A percentile compares a stretch with the other conserved stretches of the same genome.
These are phyloP conservation scores for Himantopus leucocephalus DNA, from an alignment of 2,113 vertebrate species.

Conservation along the genomic window DNA sequence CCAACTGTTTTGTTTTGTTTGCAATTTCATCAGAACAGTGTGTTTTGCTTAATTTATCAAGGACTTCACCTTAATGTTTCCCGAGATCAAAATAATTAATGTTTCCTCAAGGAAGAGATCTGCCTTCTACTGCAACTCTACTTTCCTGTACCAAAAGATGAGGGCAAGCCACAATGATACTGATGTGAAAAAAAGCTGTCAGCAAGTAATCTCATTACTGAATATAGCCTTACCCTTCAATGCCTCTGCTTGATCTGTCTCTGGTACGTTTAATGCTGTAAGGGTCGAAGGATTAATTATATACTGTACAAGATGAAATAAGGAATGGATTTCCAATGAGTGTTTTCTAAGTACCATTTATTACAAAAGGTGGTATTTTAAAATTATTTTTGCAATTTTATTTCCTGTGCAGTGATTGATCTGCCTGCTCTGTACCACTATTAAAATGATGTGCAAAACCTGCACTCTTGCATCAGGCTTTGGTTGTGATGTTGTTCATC, in stretches of 20 bases:
- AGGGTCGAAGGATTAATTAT: not conserved
- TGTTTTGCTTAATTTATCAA: not conserved
- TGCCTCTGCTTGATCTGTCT: not conserved
- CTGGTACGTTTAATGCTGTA: not conserved
- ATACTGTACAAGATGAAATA: not conserved
- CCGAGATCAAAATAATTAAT: not conserved
- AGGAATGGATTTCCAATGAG: not conserved
- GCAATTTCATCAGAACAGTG: not conserved
- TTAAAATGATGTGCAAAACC: not conserved
- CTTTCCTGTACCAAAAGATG: not conserved
- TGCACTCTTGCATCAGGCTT: not conserved
- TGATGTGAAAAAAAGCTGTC: not conserved
- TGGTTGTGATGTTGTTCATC: not conserved
- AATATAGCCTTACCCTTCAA: not conserved
- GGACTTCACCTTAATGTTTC: not conserved
- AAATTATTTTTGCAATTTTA: not conserved
- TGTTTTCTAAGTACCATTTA: not conserved
- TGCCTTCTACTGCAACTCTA: not conserved
- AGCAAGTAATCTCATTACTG: not conserved
- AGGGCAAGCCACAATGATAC: not conserved
- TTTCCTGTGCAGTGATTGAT: not conserved
- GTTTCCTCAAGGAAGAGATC: not conserved
- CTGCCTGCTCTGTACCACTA: not conserved
- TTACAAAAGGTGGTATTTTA: not conserved
- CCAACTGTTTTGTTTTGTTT: not conserved